Conservation (phyloP, 92 coral and sea anemone species). For the Pocillopora grandis region DNA sequence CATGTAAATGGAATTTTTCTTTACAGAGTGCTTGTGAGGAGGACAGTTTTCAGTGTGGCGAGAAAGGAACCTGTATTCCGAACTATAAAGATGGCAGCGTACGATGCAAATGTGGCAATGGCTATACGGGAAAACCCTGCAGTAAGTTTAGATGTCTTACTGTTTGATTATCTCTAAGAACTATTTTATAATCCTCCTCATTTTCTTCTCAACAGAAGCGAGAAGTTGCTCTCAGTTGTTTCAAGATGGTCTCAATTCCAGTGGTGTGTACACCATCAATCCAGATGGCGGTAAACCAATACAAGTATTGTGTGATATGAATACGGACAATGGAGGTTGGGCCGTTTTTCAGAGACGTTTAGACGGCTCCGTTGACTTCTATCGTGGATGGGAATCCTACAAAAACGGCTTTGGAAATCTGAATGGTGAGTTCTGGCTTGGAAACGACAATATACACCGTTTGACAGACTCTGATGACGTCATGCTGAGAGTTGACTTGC, state of each 20-base stretch:
- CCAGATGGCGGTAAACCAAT: conserved; percentile 39
- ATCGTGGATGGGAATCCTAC: no score
- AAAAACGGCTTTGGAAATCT: no score
- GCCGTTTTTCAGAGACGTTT: conserved; percentile 21
- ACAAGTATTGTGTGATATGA: background rate
- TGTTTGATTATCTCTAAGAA: background rate
- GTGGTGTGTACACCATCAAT: conserved; percentile 36
- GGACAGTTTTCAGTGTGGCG: background rate
- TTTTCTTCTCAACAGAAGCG: background rate
- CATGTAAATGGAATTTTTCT: background rate
- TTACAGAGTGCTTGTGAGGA: background rate
- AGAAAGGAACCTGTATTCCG: background rate
- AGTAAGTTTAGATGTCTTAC: background rate
- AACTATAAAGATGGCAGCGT: background rate
- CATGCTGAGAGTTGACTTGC: no score
- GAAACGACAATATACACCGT: no score
- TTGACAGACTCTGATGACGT: no score
- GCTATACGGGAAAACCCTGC: background rate
- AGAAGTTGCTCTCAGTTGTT: background rate
- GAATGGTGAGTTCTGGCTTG: no score
- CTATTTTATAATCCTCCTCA: background rate
- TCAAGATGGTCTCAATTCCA: conserved; percentile 3
- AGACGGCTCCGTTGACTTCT: no score
- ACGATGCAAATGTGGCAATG: background rate
- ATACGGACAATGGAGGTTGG: conserved; percentile 37